Percentiles rank a stretch among this genome's conserved stretches.
Conservation (phyloP, 2,797 vertebrate genomes). For the Lophotriccus pileatus region DNA sequence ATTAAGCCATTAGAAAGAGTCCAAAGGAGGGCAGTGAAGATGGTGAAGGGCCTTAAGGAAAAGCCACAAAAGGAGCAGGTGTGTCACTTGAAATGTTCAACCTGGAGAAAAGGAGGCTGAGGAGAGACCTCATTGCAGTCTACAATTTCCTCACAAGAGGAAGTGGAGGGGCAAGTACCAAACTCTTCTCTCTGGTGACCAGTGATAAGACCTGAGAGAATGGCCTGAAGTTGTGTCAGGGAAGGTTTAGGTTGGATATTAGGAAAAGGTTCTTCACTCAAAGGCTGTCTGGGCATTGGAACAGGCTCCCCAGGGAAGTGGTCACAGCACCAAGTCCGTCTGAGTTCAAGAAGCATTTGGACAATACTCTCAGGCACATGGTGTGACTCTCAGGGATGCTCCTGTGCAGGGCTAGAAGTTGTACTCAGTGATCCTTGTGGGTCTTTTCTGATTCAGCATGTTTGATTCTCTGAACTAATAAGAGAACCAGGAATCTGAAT, state of each 20-base stretch:
- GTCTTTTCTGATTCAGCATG: neutral
- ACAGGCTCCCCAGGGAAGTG: neutral
- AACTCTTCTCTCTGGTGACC: neutral
- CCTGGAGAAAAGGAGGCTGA: neutral
- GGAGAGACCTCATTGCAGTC: neutral
- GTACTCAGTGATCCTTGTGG: neutral
- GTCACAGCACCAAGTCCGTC: neutral
- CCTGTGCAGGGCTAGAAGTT: neutral
- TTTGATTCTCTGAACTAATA: neutral
- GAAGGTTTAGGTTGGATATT: neutral
- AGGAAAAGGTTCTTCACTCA: neutral
- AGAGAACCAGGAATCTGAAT: neutral
- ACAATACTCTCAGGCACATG: fast-evolving
- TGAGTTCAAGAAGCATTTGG: neutral
- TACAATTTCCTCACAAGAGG: neutral
- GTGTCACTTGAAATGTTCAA: neutral
- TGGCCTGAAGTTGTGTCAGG: neutral
- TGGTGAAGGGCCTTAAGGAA: neutral
- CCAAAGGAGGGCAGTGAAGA: neutral
- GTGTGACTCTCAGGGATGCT: too few species aligned
- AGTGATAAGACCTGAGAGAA: too few species aligned
- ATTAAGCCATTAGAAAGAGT: neutral
- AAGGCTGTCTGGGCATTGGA: neutral
- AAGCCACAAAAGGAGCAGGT: neutral
- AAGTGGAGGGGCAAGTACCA: neutral